A percentile compares a stretch with the other conserved stretches of the same genome.
These are phyloP conservation scores for Danaus chrysippus DNA, from an alignment of 2,888 invertebrate species.

Conservation along the genomic window DNA sequence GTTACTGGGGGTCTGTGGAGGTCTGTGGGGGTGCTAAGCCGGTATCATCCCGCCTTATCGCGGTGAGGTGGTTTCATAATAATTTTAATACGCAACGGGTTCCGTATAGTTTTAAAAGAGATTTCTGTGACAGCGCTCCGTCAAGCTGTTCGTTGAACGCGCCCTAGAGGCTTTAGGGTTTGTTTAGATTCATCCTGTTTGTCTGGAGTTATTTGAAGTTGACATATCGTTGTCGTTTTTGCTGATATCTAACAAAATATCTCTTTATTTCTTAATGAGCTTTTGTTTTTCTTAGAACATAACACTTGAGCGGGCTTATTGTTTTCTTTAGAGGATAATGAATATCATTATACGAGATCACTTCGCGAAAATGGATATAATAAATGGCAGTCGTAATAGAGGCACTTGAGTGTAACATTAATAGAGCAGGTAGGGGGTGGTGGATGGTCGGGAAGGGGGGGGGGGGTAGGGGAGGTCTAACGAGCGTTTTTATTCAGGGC, in stretches of 20 bases:
- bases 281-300: neutral
- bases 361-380: slow-evolving; percentile 78
- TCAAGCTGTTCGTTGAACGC: slow-evolving; percentile 59
- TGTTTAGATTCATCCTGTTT: slow-evolving; percentile 48
- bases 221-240: slow-evolving; percentile 16
- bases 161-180: slow-evolving; percentile 58
- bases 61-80: slow-evolving; percentile 69
- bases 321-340: slow-evolving; percentile 21
- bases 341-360: slow-evolving; percentile 49
- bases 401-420: slow-evolving; percentile 76
- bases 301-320: neutral
- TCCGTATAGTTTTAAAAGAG: slow-evolving; percentile 63
- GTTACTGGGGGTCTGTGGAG: slow-evolving; percentile 33
- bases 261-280: neutral
- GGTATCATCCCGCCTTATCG: slow-evolving; percentile 70
- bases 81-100: slow-evolving; percentile 68
- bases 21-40: slow-evolving; percentile 57
- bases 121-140: slow-evolving; percentile 52
- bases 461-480: slow-evolving; percentile 53
- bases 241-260: slow-evolving; percentile 1
- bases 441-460: slow-evolving; percentile 44
- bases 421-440: slow-evolving; percentile 71
- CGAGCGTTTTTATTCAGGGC: slow-evolving; percentile 78
- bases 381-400: slow-evolving; percentile 77
- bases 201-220: slow-evolving; percentile 8